Evolutionary conservation across 2,113 vertebrate genomes (phyloP), one percentile per base, ranked within the genome.

Genomic region (Anas platyrhynchos): DNA sequence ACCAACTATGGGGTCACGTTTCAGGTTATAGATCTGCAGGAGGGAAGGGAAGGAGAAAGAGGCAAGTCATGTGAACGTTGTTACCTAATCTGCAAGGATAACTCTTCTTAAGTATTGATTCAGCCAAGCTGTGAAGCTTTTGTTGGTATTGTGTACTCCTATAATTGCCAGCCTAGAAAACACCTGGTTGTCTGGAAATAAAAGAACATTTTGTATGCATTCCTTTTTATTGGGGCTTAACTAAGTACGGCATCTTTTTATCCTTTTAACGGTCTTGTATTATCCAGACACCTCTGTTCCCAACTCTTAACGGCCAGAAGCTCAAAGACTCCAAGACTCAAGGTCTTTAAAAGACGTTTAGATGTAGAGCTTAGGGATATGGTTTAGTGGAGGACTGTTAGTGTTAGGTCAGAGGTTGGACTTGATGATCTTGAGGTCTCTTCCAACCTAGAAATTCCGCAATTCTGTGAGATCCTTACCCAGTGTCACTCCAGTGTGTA

Each of bases 121-220:
- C 66, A 75, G 62, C 27, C 81, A 92, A 93, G 86, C 92, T 95
- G 88, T 72, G 90, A 86, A 90, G 83, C 83, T 88, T 85, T 89
- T 65, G 65, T 43, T 83, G 62, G 56, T 73, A 83, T 11, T 48
- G 17, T 74, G 67, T 85, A 50, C 32, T 46, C 86, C 68, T 92
- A 63, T 78, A 81, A 79, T 62, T 74, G 67, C 77, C 75, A 77
- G 87, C 73, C 71, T 32, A 80, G 84, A 38, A 85, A 89, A 80
- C 80, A 91, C 86, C 72, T 81, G 74, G 71, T 72, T 72, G 46
- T 58, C 83, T 84, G 29, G 31, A 92, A 58, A 65, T 17, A 71
- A 34, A 91, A 55, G 77, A 83, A 62, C 38, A 56, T 36, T 91
- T 67, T 92, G 31, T 44, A 44, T 10, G 16, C 31, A 7, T 74